Evolutionary conservation across 2,113 vertebrate species (phyloP).

Genomic region (Parotia lawesii): DNA sequence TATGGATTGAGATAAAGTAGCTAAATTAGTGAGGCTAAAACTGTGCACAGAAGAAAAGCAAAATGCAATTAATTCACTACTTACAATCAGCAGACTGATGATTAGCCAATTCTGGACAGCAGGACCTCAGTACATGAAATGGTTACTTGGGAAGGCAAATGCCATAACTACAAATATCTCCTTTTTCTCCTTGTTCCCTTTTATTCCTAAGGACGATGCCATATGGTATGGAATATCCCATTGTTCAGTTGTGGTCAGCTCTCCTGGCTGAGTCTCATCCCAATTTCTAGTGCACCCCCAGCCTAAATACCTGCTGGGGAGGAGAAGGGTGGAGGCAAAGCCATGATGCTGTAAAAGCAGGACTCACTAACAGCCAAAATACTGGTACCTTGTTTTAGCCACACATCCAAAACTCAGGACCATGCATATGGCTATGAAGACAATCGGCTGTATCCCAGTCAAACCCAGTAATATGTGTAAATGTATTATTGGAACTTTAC

Average conservation of each 20-base stretch:
- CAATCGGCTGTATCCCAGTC: background rate
- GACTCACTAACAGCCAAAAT: background rate
- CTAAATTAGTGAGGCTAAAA: background rate
- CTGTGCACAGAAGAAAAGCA: background rate
- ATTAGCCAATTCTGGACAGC: background rate
- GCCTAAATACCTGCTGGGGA: background rate
- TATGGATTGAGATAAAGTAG: background rate
- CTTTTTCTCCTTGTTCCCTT: background rate
- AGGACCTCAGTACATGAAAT: background rate
- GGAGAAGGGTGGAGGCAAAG: background rate
- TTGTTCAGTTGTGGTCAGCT: rapidly evolving
- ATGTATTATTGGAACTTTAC: background rate
- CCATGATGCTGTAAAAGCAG: background rate
- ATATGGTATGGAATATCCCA: background rate
- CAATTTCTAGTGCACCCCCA: background rate
- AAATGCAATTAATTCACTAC: background rate
- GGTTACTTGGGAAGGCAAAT: background rate
- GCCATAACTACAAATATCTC: background rate
- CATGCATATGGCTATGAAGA: rapidly evolving
- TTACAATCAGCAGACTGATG: background rate
- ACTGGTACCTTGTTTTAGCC: background rate
- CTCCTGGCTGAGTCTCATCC: background rate
- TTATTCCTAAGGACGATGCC: background rate
- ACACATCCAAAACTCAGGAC: background rate
- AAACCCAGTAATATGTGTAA: background rate